A percentile compares a stretch with the other conserved stretches of the same genome.
phyloP scores from a whole-genome alignment of 2,888 invertebrate genomes.

The Eurois occulta region DNA sequence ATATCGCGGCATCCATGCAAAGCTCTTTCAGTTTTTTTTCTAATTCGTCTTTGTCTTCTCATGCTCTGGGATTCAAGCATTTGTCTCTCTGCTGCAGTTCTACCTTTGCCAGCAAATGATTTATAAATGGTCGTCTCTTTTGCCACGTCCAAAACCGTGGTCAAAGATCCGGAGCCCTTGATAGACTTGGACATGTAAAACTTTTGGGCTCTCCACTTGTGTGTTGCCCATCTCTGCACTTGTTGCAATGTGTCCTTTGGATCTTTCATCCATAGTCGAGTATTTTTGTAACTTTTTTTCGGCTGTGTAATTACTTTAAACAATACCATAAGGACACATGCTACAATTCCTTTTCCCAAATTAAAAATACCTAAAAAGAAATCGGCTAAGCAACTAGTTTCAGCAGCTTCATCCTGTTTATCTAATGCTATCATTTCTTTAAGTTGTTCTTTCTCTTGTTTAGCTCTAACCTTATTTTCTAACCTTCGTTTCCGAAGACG shows the following conservation, averaged over 20 bases:
- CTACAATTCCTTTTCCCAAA: conserved; percentile 48
- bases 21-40: conserved; percentile 69
- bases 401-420: conserved; percentile 58
- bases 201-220: conserved; percentile 68
- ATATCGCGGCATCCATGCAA: conserved; percentile 72
- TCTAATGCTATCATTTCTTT: conserved; percentile 59
- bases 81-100: conserved; percentile 68
- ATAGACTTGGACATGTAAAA: conserved; percentile 69
- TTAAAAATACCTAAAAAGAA: conserved; percentile 68
- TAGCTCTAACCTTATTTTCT: conserved; percentile 54
- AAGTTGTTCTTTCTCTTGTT: conserved; percentile 56
- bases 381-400: conserved; percentile 69
- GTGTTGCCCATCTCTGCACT: conserved; percentile 60
- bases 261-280: conserved; percentile 60
- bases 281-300: conserved; percentile 64
- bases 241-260: conserved; percentile 64
- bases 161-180: conserved; percentile 70
- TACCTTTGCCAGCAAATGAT: conserved; percentile 70
- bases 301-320: conserved; percentile 68
- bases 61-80: conserved; percentile 55
- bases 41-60: conserved; percentile 67
- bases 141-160: conserved; percentile 72
- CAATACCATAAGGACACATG: conserved; percentile 47
- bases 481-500: conserved; percentile 47
- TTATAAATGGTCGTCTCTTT: conserved; percentile 68